Evolutionary conservation across 1,140 invertebrate species (phyloP).

Genomic region (Tetragnatha versicolor): DNA sequence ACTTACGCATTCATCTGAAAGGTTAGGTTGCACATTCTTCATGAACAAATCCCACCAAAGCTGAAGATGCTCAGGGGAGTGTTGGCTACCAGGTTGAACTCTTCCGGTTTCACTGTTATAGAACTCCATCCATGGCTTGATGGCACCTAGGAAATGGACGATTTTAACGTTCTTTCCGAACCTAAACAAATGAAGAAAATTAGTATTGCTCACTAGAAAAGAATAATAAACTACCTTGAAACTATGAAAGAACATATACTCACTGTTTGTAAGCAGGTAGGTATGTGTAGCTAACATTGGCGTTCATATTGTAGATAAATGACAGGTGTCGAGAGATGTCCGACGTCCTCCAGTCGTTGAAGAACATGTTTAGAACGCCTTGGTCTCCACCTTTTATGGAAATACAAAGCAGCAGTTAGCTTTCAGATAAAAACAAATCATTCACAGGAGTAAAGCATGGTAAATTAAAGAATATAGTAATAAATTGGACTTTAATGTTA

Average conservation of each 20-base stretch:
- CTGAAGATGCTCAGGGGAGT: conserved; percentile 56
- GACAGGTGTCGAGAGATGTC: conserved; percentile 93
- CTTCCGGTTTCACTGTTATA: conserved; percentile 78
- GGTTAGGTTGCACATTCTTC: conserved; percentile 55
- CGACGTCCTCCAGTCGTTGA: conserved; percentile 88
- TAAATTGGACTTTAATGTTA: no score
- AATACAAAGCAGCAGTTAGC: neutral
- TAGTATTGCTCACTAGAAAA: neutral
- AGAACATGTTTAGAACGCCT: conserved; percentile 92
- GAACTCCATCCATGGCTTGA: conserved; percentile 93
- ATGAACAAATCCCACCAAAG: conserved; percentile 58
- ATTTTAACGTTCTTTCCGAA: conserved; percentile 93
- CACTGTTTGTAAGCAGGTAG: conserved; percentile 97
- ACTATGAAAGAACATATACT: conserved; percentile 63
- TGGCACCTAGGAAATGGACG: conserved; percentile 94
- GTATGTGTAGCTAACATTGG: conserved; percentile 95
- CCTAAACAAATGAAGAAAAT: conserved; percentile 67
- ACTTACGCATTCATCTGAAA: conserved; percentile 57
- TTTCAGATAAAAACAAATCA: no score
- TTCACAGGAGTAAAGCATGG: no score
- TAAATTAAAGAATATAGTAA: no score
- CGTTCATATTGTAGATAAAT: conserved; percentile 97
- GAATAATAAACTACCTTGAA: neutral
- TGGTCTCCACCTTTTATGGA: conserved; percentile 75
- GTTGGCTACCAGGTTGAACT: conserved; percentile 64